Evolutionary conservation across 2,113 vertebrate species (phyloP).

Genomic region (Erythrolamprus reginae): DNA sequence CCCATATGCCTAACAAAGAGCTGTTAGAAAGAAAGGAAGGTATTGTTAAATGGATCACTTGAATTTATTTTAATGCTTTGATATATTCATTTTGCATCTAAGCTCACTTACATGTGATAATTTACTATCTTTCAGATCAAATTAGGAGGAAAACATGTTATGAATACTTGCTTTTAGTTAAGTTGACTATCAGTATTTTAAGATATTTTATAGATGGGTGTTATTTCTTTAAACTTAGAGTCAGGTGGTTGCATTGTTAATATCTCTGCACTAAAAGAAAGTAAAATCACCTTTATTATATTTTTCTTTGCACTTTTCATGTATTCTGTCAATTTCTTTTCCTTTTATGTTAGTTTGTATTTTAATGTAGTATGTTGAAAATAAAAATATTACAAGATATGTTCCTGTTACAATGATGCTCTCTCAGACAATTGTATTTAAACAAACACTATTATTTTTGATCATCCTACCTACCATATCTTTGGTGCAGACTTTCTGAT

Average conservation of each 20-base stretch:
- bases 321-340: neutral
- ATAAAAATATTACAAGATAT: neutral
- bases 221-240: neutral
- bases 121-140: neutral
- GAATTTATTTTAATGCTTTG: neutral
- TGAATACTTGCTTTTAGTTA: neutral
- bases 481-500: neutral
- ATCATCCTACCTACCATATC: neutral
- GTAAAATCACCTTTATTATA: neutral
- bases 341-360: neutral
- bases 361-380: neutral
- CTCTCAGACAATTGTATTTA: neutral
- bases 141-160: neutral
- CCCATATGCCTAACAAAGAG: neutral
- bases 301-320: neutral
- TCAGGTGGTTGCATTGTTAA: neutral
- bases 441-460: neutral
- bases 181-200: neutral
- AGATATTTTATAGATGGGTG: neutral
- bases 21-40: neutral
- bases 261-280: neutral
- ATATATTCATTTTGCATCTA: neutral
- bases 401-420: neutral
- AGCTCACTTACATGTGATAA: neutral
- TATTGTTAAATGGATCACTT: neutral